Evolutionary conservation across 2,113 vertebrate species (phyloP).

Genomic region (Campylomormyrus numenius): DNA sequence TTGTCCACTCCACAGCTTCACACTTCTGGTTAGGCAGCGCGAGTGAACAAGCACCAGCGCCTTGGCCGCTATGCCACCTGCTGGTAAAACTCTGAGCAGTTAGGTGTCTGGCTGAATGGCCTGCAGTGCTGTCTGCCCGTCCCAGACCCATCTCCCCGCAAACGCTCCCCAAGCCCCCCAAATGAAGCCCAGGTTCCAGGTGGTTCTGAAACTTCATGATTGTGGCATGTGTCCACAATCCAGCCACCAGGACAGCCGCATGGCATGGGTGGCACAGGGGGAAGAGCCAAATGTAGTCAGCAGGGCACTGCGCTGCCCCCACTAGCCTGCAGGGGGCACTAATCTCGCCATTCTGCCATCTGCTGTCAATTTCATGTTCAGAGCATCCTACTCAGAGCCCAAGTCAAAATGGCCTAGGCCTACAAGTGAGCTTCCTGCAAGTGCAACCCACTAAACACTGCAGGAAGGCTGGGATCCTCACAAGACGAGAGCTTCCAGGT

Average conservation of each 20-base stretch:
- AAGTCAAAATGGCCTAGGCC: neutral
- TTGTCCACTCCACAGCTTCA: neutral
- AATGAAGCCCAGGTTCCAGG: neutral
- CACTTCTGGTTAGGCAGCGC: neutral
- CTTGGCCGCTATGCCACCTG: neutral
- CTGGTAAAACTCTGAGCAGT: neutral
- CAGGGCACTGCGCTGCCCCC: neutral
- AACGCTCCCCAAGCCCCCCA: neutral
- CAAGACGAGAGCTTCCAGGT: neutral
- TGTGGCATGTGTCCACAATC: neutral
- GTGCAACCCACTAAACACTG: neutral
- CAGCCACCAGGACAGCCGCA: neutral
- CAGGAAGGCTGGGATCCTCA: neutral
- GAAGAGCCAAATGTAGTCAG: neutral
- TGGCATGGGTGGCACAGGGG: neutral
- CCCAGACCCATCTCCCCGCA: neutral
- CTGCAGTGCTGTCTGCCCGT: neutral
- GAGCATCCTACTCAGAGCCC: neutral
- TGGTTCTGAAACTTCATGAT: neutral
- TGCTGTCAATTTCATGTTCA: neutral
- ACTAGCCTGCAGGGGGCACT: neutral
- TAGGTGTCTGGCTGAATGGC: neutral
- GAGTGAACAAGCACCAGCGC: neutral
- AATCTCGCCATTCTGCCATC: neutral
- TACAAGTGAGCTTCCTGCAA: neutral